phyloP scores from a whole-genome alignment of 1,140 invertebrate genomes.

The Mamestra configurata region DNA sequence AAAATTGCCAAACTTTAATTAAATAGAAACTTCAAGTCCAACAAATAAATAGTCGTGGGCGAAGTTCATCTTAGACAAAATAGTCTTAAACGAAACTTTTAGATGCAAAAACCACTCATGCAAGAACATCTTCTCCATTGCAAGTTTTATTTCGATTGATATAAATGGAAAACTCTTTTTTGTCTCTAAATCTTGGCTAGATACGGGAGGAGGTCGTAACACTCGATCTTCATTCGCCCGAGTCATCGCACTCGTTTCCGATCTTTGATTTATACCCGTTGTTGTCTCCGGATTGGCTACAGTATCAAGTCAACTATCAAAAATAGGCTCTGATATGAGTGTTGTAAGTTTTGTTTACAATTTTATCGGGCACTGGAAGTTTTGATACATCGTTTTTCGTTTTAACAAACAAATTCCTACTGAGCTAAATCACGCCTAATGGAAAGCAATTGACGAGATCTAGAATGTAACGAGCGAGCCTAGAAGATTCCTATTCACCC shows the following conservation, averaged over 20 bases:
- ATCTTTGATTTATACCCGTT: constrained; percentile 66
- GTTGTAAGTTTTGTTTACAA: not conserved
- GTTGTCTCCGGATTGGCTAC: constrained; percentile 48
- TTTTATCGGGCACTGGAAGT: not conserved
- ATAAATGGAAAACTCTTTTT: constrained; percentile 41
- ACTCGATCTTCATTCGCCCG: constrained; percentile 51
- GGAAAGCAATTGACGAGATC: no score
- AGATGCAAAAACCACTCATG: constrained; percentile 18
- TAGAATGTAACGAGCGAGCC: no score
- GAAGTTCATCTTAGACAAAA: constrained; percentile 3
- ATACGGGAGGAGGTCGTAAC: constrained; percentile 40
- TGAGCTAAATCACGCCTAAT: no score
- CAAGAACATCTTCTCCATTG: constrained; percentile 6
- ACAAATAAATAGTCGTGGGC: not conserved
- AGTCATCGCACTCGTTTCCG: constrained; percentile 59
- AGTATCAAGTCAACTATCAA: constrained; percentile 31
- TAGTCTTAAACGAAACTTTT: constrained; percentile 3
- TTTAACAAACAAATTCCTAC: no score
- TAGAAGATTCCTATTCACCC: no score
- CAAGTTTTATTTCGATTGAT: constrained; percentile 38
- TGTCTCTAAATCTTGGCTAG: constrained; percentile 34
- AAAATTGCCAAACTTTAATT: not conserved
- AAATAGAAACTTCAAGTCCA: not conserved
- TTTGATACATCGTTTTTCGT: no score
- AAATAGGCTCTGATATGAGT: not conserved